phyloP scores from a whole-genome alignment of 2,888 invertebrate species.

The Torymus tubicola region DNA sequence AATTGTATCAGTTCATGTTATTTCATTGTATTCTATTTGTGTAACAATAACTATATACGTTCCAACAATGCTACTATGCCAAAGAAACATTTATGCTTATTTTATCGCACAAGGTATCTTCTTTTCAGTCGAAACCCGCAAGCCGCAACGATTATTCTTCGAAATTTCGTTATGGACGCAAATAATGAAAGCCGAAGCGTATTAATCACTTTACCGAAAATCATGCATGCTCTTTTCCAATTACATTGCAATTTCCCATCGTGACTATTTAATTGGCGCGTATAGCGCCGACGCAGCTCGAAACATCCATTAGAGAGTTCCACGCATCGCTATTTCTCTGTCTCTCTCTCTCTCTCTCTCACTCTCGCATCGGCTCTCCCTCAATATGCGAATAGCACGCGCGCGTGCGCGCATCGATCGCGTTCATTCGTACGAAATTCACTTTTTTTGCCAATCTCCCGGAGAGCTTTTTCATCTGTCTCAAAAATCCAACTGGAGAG shows the following conservation, averaged over 20 bases:
- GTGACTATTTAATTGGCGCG: slow-evolving; percentile 35
- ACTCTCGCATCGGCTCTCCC: neutral
- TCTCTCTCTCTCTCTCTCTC: too few relatives aligned
- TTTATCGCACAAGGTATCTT: too few relatives aligned
- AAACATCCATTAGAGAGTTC: slow-evolving; percentile 23
- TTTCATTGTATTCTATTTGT: too few relatives aligned
- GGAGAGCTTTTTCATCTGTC: slow-evolving; percentile 47
- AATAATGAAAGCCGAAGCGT: neutral
- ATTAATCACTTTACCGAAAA: slow-evolving; percentile 37
- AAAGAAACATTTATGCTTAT: too few relatives aligned
- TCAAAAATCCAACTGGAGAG: slow-evolving; percentile 36
- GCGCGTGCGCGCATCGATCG: slow-evolving; percentile 22
- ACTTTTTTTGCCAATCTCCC: slow-evolving; percentile 38
- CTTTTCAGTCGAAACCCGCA: too few relatives aligned
- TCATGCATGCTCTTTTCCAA: slow-evolving; percentile 35
- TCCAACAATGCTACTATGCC: too few relatives aligned
- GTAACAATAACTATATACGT: too few relatives aligned
- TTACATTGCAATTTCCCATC: slow-evolving; percentile 33
- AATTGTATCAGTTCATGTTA: neutral
- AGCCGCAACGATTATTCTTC: neutral
- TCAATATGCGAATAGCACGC: neutral
- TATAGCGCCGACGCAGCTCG: neutral
- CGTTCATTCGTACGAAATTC: slow-evolving; percentile 30
- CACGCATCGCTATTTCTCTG: neutral
- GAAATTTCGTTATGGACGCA: neutral